These are phyloP conservation scores for Stenichneumon culpator DNA, from an alignment of 2,888 invertebrate species.

Conservation along the genomic window DNA sequence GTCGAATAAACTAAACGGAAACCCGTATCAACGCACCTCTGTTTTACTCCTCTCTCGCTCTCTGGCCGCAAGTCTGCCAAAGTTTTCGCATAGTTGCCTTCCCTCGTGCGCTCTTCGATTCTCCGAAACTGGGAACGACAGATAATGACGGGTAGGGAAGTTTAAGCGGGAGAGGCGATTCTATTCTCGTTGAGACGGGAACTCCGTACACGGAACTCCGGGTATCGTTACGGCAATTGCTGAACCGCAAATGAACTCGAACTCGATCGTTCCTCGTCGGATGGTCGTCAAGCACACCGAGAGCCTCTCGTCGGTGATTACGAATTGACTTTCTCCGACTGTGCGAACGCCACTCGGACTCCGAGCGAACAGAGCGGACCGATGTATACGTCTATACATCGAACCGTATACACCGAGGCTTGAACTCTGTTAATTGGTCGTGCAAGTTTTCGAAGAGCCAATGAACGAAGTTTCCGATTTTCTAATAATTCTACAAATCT, in stretches of 20 bases:
- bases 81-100: conserved; percentile 10
- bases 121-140: background rate
- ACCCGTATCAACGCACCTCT: background rate
- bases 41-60: conserved; percentile 31
- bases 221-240: conserved; percentile 57
- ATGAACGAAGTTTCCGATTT: conserved; percentile 3
- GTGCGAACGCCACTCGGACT: conserved; percentile 25
- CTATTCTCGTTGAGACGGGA: conserved; percentile 54
- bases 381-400: background rate
- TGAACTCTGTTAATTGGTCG: background rate
- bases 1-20: background rate
- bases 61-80: background rate
- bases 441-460: background rate
- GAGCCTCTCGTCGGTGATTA: conserved; percentile 46
- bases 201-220: conserved; percentile 53
- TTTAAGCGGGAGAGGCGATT: conserved; percentile 7
- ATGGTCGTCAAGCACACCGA: background rate
- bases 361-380: too few relatives aligned
- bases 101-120: conserved; percentile 13
- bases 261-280: conserved; percentile 15
- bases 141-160: background rate
- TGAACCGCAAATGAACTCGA: conserved; percentile 60
- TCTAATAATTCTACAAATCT: background rate
- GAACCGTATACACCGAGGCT: background rate
- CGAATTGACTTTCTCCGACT: conserved; percentile 65